phyloP scores from a whole-genome alignment of 2,888 invertebrate genomes.

The Adineta ricciae region DNA sequence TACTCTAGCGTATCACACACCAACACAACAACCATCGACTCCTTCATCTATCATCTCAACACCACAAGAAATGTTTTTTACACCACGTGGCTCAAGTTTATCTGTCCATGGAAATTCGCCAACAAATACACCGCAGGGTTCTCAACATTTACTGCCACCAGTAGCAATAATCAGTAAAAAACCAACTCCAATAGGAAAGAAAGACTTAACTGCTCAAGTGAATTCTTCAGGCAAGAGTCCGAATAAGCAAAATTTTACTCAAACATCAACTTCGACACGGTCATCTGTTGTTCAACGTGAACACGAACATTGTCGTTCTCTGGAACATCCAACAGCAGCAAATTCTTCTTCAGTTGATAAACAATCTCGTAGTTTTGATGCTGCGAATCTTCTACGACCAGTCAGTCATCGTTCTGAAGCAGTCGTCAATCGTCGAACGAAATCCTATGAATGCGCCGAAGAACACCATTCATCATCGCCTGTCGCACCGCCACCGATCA shows the following conservation, averaged over 20 bases:
- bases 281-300: neutral
- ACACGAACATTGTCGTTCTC: neutral
- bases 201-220: neutral
- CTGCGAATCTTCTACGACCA: neutral
- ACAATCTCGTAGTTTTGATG: conserved; percentile 11
- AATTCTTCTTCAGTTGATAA: neutral
- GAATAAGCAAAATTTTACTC: neutral
- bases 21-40: neutral
- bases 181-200: too few relatives aligned
- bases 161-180: too few relatives aligned
- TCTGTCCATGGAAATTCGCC: neutral
- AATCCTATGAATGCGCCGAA: conserved; percentile 4
- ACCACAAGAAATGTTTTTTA: neutral
- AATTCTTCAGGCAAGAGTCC: neutral
- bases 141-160: neutral
- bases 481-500: neutral
- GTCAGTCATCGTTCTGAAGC: neutral
- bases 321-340: neutral
- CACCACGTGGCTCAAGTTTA: conserved; percentile 13
- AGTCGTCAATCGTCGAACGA: neutral
- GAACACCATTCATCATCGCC: neutral
- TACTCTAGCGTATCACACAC: neutral
- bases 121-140: neutral
- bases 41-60: neutral
- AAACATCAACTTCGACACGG: neutral